phyloP scores from a whole-genome alignment of 2,113 vertebrate genomes.

The Pterocles burchelli region DNA sequence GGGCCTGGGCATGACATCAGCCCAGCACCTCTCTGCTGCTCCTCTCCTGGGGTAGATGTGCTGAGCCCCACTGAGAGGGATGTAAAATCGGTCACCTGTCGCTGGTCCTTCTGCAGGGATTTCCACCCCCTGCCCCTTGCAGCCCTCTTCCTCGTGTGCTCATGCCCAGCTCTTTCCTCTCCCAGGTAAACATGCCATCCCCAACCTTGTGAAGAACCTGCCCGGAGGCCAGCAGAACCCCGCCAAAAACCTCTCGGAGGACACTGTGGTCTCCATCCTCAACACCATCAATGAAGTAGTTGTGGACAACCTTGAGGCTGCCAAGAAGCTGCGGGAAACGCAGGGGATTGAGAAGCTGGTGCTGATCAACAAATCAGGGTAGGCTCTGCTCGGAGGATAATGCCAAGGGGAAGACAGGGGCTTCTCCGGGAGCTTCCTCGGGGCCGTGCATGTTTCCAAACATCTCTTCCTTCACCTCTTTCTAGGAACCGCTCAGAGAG shows the following conservation, averaged over 20 bases:
- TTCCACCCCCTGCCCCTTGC: too few relatives aligned
- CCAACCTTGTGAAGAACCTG: constrained; percentile 88
- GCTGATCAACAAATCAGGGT: constrained; percentile 94
- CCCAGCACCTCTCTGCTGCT: rapidly evolving
- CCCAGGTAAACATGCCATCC: constrained; percentile 89
- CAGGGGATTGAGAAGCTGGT: constrained; percentile 95
- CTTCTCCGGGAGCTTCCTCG: neutral
- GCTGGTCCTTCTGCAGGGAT: neutral
- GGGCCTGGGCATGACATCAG: rapidly evolving
- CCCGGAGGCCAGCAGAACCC: constrained; percentile 88
- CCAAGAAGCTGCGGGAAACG: constrained; percentile 87
- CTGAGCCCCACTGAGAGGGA: neutral
- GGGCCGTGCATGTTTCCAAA: neutral
- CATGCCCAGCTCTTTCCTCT: neutral
- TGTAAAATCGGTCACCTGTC: rapidly evolving
- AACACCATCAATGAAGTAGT: constrained; percentile 92
- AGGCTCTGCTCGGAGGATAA: neutral
- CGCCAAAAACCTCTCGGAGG: constrained; percentile 83
- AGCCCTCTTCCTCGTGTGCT: neutral
- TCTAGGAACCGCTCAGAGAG: constrained; percentile 92
- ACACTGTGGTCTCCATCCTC: constrained; percentile 89
- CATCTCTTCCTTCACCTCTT: neutral
- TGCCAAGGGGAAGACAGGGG: neutral
- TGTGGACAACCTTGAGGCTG: constrained; percentile 88
- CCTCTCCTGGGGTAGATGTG: neutral